Evolutionary conservation across 1,140 invertebrate species (phyloP).

Genomic region (Tetraneura akinire): DNA sequence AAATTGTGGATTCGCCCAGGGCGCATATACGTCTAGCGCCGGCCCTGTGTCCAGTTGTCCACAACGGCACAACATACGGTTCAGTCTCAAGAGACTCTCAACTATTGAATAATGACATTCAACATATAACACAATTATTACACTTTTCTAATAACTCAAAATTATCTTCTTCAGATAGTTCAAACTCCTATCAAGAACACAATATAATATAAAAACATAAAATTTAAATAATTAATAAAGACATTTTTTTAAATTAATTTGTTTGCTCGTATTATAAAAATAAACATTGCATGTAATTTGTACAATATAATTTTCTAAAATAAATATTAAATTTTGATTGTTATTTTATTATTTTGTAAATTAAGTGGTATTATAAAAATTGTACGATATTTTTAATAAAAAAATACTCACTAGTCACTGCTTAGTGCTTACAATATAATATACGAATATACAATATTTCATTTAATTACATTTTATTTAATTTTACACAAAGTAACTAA

Average conservation of each 20-base stretch:
- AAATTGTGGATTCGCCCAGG: too few species aligned
- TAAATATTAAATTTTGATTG: too few species aligned
- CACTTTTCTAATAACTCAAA: neutral
- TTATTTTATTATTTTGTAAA: too few species aligned
- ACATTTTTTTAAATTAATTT: neutral
- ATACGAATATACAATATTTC: neutral
- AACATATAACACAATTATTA: neutral
- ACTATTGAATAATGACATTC: too few species aligned
- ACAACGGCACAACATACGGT: too few species aligned
- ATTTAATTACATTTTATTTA: neutral
- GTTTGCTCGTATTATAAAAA: neutral
- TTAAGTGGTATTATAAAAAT: too few species aligned
- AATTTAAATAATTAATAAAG: neutral
- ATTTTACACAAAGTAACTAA: neutral
- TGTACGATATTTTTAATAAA: too few species aligned
- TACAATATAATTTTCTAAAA: neutral
- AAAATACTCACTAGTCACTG: too few species aligned
- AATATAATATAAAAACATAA: neutral
- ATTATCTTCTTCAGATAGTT: neutral
- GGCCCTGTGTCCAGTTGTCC: too few species aligned
- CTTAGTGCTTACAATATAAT: too few species aligned
- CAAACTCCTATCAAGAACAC: neutral
- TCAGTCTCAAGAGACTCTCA: too few species aligned
- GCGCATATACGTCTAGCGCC: too few species aligned
- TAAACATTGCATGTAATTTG: neutral